Evolutionary conservation across 2,888 invertebrate species (phyloP).

Genomic region (Zaprionus lineosus): DNA sequence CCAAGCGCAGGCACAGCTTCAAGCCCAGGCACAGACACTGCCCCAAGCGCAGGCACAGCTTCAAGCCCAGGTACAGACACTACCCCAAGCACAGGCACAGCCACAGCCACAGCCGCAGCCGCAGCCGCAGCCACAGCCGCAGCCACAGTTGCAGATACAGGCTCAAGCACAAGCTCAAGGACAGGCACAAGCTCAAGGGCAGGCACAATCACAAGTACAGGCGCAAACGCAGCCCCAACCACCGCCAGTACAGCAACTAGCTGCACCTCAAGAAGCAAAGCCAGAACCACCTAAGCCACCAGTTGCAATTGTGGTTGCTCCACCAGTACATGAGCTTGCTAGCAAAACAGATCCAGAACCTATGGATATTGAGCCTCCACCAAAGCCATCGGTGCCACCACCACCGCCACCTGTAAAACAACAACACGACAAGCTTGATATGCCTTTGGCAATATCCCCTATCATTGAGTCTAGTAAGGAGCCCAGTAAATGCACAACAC

Average conservation of each 20-base stretch:
- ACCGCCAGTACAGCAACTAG: conserved; percentile 35
- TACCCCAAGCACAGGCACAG: conserved; percentile 53
- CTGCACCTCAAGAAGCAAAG: conserved; percentile 33
- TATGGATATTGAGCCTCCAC: conserved; percentile 81
- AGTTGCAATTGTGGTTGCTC: conserved; percentile 10
- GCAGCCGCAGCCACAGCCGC: conserved; percentile 47
- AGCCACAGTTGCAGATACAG: no score
- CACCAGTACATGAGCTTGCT: conserved; percentile 66
- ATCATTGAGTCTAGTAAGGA: conserved; percentile 27
- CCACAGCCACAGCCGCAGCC: conserved; percentile 69
- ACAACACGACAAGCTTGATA: conserved; percentile 54
- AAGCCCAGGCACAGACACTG: no score
- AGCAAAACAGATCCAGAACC: conserved; percentile 81
- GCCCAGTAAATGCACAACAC: conserved; percentile 25
- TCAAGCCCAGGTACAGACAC: conserved; percentile 79
- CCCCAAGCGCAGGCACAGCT: conserved; percentile 59
- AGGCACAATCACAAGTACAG: conserved; percentile 72
- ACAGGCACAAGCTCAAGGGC: conserved; percentile 65
- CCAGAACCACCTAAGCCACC: conserved; percentile 16
- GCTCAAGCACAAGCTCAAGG: no score
- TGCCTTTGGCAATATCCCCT: conserved; percentile 40
- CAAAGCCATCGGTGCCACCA: conserved; percentile 79
- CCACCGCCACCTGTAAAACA: conserved; percentile 65
- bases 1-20: conserved; percentile 49
- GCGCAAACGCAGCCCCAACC: conserved; percentile 49